phyloP scores from a whole-genome alignment of 2,113 vertebrate genomes.

The Lycocorax pyrrhopterus region DNA sequence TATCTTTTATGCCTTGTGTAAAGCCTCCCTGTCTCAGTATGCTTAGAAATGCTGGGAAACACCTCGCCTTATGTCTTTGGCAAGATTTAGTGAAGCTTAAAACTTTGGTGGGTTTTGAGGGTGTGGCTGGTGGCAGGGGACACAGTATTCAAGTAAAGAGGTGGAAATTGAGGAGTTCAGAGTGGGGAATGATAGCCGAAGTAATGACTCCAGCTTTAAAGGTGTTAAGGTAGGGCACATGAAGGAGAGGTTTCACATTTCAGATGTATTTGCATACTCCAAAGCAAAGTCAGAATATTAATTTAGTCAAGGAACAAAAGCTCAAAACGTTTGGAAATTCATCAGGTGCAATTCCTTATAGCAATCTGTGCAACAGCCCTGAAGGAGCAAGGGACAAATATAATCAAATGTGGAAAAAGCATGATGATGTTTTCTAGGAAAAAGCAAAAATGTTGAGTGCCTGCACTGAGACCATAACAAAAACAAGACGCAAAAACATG shows the following conservation, averaged over 20 bases:
- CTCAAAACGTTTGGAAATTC: not conserved
- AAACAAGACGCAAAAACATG: not conserved
- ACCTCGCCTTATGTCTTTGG: not conserved
- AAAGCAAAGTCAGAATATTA: not conserved
- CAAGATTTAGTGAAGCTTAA: not conserved
- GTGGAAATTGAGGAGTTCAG: not conserved
- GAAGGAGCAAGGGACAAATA: not conserved
- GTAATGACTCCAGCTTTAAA: not conserved
- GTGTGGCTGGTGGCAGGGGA: fast-evolving
- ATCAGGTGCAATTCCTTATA: not conserved
- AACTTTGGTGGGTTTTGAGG: not conserved
- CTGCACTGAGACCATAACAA: not conserved
- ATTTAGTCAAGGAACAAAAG: not conserved
- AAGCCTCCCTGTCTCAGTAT: not conserved
- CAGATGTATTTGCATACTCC: not conserved
- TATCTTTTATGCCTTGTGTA: not conserved
- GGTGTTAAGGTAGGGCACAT: not conserved
- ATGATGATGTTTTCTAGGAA: not conserved
- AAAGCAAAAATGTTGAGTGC: not conserved
- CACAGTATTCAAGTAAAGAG: not conserved
- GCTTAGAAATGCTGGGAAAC: not conserved
- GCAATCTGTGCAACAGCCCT: not conserved
- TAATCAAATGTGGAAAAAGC: not conserved
- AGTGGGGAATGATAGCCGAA: not conserved
- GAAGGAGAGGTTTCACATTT: not conserved